Conservation (phyloP, 2,888 invertebrate species). For the Brenthis daphne region DNA sequence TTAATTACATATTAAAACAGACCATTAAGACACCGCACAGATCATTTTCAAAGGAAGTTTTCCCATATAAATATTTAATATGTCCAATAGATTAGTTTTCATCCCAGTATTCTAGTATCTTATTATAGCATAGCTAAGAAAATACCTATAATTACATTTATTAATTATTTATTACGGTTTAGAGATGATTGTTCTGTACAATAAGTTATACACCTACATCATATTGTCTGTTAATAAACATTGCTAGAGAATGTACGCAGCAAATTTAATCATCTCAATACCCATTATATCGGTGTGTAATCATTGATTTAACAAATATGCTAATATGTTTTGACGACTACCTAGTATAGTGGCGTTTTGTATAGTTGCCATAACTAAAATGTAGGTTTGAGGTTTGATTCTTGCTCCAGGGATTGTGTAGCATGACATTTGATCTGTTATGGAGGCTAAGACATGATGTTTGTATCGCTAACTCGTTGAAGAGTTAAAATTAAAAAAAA, state of each 20-base stretch:
- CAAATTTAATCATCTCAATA: conserved; percentile 21
- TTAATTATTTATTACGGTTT: conserved; percentile 37
- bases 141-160: conserved; percentile 36
- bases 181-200: conserved; percentile 36
- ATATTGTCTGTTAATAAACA: conserved; percentile 28
- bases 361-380: too few relatives aligned
- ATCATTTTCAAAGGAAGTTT: too few relatives aligned
- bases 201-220: conserved; percentile 44
- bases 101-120: conserved; percentile 1
- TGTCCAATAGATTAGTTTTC: conserved; percentile 30
- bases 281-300: conserved; percentile 12
- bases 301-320: conserved; percentile 10
- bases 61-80: conserved; percentile 1
- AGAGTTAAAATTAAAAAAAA: too few relatives aligned
- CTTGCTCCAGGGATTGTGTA: too few relatives aligned
- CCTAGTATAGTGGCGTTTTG: too few relatives aligned
- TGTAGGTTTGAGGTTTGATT: too few relatives aligned
- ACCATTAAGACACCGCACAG: too few relatives aligned
- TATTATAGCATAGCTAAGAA: conserved; percentile 33
- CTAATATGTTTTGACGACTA: not conserved
- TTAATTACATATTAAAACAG: too few relatives aligned
- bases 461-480: too few relatives aligned
- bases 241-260: conserved; percentile 25
- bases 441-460: too few relatives aligned
- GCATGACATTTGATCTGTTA: too few relatives aligned